phyloP scores from a whole-genome alignment of 2,797 vertebrate genomes.

The Schizopygopsis pylzovi region DNA sequence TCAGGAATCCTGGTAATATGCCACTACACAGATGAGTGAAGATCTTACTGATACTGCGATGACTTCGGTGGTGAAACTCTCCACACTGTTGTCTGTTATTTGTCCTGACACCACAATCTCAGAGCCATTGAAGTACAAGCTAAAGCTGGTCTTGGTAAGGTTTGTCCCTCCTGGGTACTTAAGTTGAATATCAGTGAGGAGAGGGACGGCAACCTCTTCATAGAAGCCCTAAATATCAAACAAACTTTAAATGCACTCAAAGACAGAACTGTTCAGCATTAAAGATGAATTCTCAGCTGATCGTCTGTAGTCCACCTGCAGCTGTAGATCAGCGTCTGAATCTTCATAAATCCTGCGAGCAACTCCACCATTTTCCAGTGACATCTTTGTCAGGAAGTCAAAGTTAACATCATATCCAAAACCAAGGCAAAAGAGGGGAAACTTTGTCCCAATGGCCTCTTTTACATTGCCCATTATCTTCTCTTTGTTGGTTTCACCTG shows the following conservation, averaged over 20 bases:
- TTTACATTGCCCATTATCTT: slow-evolving; percentile 81
- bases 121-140: slow-evolving; percentile 81
- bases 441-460: slow-evolving; percentile 74
- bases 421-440: slow-evolving; percentile 90
- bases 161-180: slow-evolving; percentile 73
- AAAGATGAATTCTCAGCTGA: background rate
- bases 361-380: slow-evolving; percentile 83
- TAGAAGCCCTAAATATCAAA: slow-evolving; percentile 78
- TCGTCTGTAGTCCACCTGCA: slow-evolving; percentile 66
- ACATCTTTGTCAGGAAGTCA: slow-evolving; percentile 89
- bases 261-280: background rate
- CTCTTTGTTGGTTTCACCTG: slow-evolving; percentile 76
- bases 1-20: background rate
- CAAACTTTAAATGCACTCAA: background rate
- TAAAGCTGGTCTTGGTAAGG: slow-evolving; percentile 79
- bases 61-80: slow-evolving; percentile 70
- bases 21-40: background rate
- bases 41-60: slow-evolving; percentile 77
- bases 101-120: slow-evolving; percentile 82
- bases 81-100: slow-evolving; percentile 74
- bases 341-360: slow-evolving; percentile 90
- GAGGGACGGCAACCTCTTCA: slow-evolving; percentile 81
- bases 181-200: slow-evolving; percentile 77
- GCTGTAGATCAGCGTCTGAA: slow-evolving; percentile 80
- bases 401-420: slow-evolving; percentile 92